phyloP scores from a whole-genome alignment of 2,797 vertebrate species.

The Chanos chanos region DNA sequence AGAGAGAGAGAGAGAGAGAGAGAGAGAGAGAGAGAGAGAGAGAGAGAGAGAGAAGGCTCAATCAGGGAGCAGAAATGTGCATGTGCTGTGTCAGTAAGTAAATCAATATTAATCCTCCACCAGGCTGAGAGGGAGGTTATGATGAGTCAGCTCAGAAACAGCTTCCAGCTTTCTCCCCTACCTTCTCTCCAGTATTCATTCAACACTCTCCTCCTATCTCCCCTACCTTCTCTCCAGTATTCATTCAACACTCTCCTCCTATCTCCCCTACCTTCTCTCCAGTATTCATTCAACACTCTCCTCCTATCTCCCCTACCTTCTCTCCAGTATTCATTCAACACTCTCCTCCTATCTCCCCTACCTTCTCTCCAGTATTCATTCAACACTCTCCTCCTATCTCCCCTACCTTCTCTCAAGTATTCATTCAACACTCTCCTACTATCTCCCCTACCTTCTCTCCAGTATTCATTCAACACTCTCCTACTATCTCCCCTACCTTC shows the following conservation, averaged over 20 bases:
- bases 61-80: neutral
- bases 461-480: neutral
- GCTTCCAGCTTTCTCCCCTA: neutral
- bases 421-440: no score
- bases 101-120: conserved; percentile 22
- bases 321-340: conserved; percentile 99
- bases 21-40: no score
- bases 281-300: neutral
- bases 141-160: conserved; percentile 23
- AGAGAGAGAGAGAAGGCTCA: neutral
- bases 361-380: neutral
- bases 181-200: conserved; percentile 6
- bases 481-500: conserved; percentile 75
- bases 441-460: neutral
- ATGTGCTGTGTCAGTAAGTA: conserved; percentile 18
- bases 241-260: neutral
- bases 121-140: neutral
- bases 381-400: neutral
- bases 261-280: neutral
- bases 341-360: no score
- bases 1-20: no score
- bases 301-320: conserved; percentile 75
- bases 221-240: neutral
- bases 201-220: no score
- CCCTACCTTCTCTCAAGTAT: conserved; percentile 93